These are phyloP conservation scores for Clarias platycephalus DNA, from an alignment of 2,797 vertebrate species.

Conservation along the genomic window DNA sequence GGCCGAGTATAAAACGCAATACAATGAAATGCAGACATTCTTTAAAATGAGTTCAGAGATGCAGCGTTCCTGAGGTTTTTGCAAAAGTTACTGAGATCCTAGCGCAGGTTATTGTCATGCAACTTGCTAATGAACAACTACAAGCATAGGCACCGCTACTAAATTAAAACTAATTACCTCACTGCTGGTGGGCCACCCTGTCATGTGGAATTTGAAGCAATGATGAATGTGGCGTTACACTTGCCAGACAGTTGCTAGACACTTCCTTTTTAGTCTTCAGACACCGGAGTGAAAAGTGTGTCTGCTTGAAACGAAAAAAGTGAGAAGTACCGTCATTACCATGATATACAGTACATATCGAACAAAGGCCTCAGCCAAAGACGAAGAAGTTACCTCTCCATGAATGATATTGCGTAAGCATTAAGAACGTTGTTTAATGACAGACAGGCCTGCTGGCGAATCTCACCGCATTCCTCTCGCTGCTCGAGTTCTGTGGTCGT, in stretches of 20 bases:
- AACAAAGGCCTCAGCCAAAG: background rate
- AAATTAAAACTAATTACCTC: background rate
- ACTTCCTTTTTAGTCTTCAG: constrained; percentile 3
- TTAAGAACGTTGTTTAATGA: background rate
- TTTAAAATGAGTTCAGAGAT: background rate
- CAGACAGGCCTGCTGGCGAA: background rate
- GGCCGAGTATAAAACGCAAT: background rate
- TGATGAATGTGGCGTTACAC: background rate
- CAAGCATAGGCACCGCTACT: background rate
- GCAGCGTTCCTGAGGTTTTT: background rate
- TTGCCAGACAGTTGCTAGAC: background rate
- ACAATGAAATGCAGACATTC: background rate
- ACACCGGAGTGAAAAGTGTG: background rate
- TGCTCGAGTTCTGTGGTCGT: background rate
- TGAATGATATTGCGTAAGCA: background rate
- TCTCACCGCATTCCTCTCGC: background rate
- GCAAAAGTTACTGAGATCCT: background rate
- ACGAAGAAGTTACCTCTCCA: background rate
- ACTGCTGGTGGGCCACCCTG: background rate
- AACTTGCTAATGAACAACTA: background rate
- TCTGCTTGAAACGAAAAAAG: background rate
- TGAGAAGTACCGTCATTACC: background rate
- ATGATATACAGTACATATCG: background rate
- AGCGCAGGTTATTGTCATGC: too few species aligned
- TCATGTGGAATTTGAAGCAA: background rate